phyloP scores from a whole-genome alignment of 1,140 invertebrate genomes.

The Anoplolepis gracilipes region DNA sequence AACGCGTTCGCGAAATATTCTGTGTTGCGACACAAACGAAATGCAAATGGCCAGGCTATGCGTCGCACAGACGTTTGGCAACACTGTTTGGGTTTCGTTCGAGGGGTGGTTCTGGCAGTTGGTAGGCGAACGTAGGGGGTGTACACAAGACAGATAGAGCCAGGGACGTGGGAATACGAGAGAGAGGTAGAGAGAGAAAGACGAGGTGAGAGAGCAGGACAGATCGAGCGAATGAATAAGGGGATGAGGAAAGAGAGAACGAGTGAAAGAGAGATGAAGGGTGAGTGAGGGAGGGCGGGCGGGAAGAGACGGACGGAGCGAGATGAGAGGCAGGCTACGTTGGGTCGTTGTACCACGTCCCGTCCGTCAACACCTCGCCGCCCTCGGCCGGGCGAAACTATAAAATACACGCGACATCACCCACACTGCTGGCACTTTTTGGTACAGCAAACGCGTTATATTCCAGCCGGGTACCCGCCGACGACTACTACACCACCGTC shows the following conservation, averaged over 20 bases:
- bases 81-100: conserved; percentile 83
- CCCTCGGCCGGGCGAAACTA: conserved; percentile 81
- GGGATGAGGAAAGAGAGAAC: conserved; percentile 50
- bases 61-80: conserved; percentile 83
- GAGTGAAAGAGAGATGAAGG: conserved; percentile 50
- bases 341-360: conserved; percentile 82
- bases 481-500: conserved; percentile 51
- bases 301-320: conserved; percentile 64
- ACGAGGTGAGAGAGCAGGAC: neutral
- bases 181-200: conserved; percentile 55
- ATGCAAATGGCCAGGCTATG: conserved; percentile 83
- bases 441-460: conserved; percentile 73
- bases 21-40: conserved; percentile 77
- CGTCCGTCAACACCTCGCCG: conserved; percentile 84
- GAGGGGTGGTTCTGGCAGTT: conserved; percentile 79
- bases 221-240: conserved; percentile 32
- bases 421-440: conserved; percentile 69
- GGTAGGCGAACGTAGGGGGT: conserved; percentile 74
- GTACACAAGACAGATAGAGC: conserved; percentile 72
- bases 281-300: conserved; percentile 33
- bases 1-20: conserved; percentile 76
- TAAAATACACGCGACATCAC: conserved; percentile 84
- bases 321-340: conserved; percentile 73
- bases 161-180: conserved; percentile 59
- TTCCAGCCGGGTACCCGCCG: conserved; percentile 66